Percentiles rank a stretch among this genome's conserved stretches.
These are phyloP conservation scores for Paracanthobrama guichenoti DNA, from an alignment of 2,113 vertebrate species.

Conservation along the genomic window DNA sequence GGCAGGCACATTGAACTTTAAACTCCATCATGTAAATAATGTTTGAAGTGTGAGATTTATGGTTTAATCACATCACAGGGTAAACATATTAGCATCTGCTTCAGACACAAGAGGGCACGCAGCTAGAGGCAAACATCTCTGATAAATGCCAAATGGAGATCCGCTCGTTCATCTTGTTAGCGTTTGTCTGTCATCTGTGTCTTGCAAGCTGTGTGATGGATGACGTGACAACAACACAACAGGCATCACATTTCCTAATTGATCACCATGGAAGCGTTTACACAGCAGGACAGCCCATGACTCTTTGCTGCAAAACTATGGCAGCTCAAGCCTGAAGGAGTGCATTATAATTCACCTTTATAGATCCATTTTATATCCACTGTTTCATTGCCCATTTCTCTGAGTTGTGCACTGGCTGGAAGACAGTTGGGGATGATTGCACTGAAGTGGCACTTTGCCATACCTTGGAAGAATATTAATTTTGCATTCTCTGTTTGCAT, in stretches of 20 bases:
- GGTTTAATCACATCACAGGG: slow-evolving; percentile 5
- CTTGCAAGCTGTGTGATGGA: slow-evolving; percentile 53
- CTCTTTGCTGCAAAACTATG: slow-evolving; percentile 21
- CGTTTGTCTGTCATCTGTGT: slow-evolving; percentile 42
- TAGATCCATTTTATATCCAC: slow-evolving; percentile 7
- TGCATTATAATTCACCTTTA: slow-evolving; percentile 41
- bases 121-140: slow-evolving; percentile 23
- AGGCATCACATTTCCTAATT: slow-evolving; percentile 48
- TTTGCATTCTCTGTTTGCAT: slow-evolving; percentile 3
- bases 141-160: slow-evolving; percentile 47
- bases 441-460: not conserved
- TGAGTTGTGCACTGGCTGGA: not conserved
- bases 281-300: slow-evolving; percentile 33
- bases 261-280: slow-evolving; percentile 49
- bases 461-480: not conserved
- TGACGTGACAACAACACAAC: slow-evolving; percentile 47
- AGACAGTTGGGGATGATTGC: slow-evolving; percentile 27
- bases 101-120: slow-evolving; percentile 14
- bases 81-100: slow-evolving; percentile 38
- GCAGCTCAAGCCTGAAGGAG: not conserved
- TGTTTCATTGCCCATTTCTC: slow-evolving; percentile 28
- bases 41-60: slow-evolving; percentile 10
- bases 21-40: slow-evolving; percentile 7
- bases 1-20: not conserved
- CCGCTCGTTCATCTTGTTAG: slow-evolving; percentile 50